Conservation (phyloP, 1,140 invertebrate species). For the Cherax destructor region DNA sequence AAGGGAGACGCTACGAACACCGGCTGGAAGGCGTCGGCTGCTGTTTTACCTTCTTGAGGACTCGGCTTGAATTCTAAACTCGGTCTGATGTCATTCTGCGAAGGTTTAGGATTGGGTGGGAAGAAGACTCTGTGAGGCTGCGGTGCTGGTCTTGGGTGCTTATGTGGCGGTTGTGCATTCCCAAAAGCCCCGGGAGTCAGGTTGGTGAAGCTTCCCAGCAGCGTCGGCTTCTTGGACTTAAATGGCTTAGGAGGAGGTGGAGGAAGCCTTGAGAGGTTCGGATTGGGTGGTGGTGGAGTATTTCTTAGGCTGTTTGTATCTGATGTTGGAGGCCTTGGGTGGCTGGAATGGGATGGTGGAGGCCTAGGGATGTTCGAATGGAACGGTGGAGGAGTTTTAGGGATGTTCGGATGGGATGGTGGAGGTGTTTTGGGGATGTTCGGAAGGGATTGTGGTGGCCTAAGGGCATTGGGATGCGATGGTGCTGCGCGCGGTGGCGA, state of each 20-base stretch:
- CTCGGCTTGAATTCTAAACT: constrained; percentile 40
- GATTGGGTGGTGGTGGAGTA: background rate
- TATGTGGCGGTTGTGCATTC: background rate
- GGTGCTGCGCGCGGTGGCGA: background rate
- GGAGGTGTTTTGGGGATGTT: background rate
- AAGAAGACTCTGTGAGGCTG: constrained; percentile 32
- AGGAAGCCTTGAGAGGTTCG: background rate
- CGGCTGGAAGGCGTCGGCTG: constrained; percentile 47
- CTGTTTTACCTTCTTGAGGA: constrained; percentile 45
- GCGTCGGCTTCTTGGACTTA: constrained; percentile 11
- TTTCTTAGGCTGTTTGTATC: no score
- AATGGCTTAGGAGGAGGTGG: background rate
- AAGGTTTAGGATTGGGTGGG: background rate
- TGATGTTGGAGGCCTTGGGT: background rate
- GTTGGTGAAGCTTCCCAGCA: background rate
- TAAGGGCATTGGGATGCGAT: background rate
- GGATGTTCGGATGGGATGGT: background rate
- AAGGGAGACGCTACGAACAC: constrained; percentile 56
- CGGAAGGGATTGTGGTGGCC: background rate
- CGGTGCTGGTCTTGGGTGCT: constrained; percentile 35
- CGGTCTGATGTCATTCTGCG: background rate
- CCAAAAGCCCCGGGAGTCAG: background rate
- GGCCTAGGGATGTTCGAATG: background rate
- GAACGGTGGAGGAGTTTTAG: background rate
- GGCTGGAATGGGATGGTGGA: background rate